Conservation (phyloP, 1,140 invertebrate genomes). For the Caenorhabditis remanei region DNA sequence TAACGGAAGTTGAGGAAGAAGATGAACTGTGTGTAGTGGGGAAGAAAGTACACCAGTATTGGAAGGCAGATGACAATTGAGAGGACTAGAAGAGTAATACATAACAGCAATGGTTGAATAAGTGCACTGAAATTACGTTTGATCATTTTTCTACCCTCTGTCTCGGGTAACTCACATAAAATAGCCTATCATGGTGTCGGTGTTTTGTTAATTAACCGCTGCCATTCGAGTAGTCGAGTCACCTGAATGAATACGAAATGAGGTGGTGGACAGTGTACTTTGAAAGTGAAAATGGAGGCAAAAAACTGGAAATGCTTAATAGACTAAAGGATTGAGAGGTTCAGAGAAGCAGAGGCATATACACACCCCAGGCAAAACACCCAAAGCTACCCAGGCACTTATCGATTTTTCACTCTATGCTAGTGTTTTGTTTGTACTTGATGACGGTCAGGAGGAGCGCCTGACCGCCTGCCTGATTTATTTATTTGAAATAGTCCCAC, state of each 20-base stretch:
- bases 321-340: neutral
- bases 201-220: conserved; percentile 39
- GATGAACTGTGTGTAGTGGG: conserved; percentile 74
- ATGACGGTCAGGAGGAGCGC: conserved; percentile 51
- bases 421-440: conserved; percentile 43
- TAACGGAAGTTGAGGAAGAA: conserved; percentile 78
- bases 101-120: conserved; percentile 41
- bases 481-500: neutral
- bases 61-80: conserved; percentile 70
- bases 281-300: conserved; percentile 50
- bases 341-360: neutral
- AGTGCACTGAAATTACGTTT: conserved; percentile 41
- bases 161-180: conserved; percentile 6
- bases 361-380: neutral
- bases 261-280: neutral
- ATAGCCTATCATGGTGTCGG: conserved; percentile 40
- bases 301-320: conserved; percentile 28
- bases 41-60: conserved; percentile 71
- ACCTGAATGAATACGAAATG: conserved; percentile 51
- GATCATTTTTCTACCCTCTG: neutral
- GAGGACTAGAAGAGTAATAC: conserved; percentile 68
- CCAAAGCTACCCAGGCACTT: neutral
- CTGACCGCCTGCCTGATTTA: conserved; percentile 31
- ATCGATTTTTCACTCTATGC: neutral
- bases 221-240: conserved; percentile 51